Conservation (phyloP, 2,888 invertebrate genomes). For the Catocala nupta region DNA sequence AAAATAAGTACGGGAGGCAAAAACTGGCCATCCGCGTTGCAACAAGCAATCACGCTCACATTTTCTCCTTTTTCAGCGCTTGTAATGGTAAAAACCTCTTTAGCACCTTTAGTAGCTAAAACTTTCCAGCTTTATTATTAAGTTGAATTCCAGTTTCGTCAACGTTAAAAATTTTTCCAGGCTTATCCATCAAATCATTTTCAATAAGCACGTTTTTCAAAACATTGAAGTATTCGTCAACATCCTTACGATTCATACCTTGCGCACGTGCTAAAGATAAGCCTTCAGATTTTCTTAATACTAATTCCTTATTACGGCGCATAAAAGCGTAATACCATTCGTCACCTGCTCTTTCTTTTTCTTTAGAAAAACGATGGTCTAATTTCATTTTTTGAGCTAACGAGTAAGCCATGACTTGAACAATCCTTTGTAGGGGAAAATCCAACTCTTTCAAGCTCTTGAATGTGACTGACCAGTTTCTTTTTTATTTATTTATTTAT, state of each 20-base stretch:
- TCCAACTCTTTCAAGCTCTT: not conserved
- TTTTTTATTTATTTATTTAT: too few species aligned
- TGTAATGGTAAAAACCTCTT: conserved; percentile 40
- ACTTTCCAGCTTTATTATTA: conserved; percentile 64
- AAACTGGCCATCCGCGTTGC: conserved; percentile 23
- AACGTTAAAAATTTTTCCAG: conserved; percentile 44
- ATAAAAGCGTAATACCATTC: not conserved
- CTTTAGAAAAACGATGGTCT: not conserved
- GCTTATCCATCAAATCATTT: too few species aligned
- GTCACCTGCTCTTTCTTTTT: not conserved
- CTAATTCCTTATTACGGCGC: not conserved
- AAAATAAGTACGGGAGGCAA: too few species aligned
- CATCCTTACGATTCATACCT: not conserved
- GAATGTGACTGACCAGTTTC: not conserved
- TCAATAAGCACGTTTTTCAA: too few species aligned
- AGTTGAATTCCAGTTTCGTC: conserved; percentile 64
- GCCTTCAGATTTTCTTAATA: not conserved
- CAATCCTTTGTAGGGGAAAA: not conserved
- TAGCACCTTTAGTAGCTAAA: conserved; percentile 56
- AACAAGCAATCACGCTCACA: conserved; percentile 27
- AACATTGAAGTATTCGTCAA: not conserved
- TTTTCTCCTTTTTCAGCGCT: conserved; percentile 57
- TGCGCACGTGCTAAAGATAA: not conserved
- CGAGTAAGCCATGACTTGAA: not conserved
- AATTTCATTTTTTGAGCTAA: not conserved